Evolutionary conservation across 2,888 invertebrate species (phyloP).

Genomic region (Heliconius aoede): DNA sequence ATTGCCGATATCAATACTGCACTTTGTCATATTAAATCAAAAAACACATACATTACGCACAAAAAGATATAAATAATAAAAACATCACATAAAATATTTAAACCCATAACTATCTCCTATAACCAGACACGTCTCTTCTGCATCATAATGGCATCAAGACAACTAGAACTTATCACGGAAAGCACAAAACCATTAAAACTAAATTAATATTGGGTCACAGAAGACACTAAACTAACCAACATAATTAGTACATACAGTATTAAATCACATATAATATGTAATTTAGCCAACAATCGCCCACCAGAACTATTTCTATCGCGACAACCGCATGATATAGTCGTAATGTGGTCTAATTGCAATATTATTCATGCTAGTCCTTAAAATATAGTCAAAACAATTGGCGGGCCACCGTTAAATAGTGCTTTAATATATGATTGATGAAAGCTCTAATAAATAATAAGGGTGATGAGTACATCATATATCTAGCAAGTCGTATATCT

Average conservation of each 20-base stretch:
- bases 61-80: background rate
- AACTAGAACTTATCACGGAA: background rate
- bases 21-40: background rate
- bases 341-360: slow-evolving; percentile 44
- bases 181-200: background rate
- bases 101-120: too few relatives aligned
- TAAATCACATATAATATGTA: slow-evolving; percentile 26
- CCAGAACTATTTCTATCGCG: slow-evolving; percentile 43
- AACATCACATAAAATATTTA: too few relatives aligned
- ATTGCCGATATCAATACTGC: background rate
- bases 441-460: slow-evolving; percentile 21
- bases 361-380: slow-evolving; percentile 41
- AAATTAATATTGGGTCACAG: slow-evolving; percentile 15
- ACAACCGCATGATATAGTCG: slow-evolving; percentile 46
- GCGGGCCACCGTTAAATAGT: slow-evolving; percentile 30
- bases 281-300: slow-evolving; percentile 42
- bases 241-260: background rate
- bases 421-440: slow-evolving; percentile 32
- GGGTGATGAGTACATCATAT: slow-evolving; percentile 18
- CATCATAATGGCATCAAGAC: background rate
- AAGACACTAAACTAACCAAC: background rate
- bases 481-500: background rate
- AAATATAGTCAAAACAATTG: slow-evolving; percentile 43
- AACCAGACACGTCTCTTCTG: background rate
- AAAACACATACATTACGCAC: background rate